These are phyloP conservation scores for Timema podura DNA, from an alignment of 2,888 invertebrate genomes.

Conservation along the genomic window DNA sequence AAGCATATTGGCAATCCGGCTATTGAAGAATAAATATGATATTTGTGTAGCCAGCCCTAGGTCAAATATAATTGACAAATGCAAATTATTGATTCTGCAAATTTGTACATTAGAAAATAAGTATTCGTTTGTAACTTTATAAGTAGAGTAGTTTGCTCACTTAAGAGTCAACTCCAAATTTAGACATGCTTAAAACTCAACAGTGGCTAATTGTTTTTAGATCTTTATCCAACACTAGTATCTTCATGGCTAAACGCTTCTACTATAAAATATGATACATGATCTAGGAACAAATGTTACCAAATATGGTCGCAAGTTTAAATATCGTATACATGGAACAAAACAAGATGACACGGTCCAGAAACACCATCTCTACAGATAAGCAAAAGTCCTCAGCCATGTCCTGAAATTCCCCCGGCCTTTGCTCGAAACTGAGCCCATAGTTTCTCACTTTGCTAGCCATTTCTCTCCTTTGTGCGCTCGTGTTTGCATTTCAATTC, in stretches of 20 bases:
- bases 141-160: too few species aligned
- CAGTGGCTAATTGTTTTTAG: too few species aligned
- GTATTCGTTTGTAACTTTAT: too few species aligned
- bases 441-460: not conserved
- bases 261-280: not conserved
- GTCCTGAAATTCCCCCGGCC: not conserved
- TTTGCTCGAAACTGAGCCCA: not conserved
- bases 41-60: too few species aligned
- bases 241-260: not conserved
- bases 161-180: too few species aligned
- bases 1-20: too few species aligned
- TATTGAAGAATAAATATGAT: too few species aligned
- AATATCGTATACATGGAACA: not conserved
- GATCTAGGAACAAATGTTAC: not conserved
- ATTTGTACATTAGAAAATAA: too few species aligned
- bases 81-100: too few species aligned
- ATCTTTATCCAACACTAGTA: not conserved
- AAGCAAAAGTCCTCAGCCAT: too few species aligned
- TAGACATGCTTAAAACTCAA: too few species aligned
- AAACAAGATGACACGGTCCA: constrained; percentile 4
- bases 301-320: not conserved
- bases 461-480: not conserved
- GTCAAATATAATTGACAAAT: too few species aligned
- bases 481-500: not conserved
- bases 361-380: not conserved